Percentiles rank a stretch among this genome's conserved stretches.
Evolutionary conservation across 2,888 invertebrate genomes (phyloP).

Genomic region (Parochlus steinenii): DNA sequence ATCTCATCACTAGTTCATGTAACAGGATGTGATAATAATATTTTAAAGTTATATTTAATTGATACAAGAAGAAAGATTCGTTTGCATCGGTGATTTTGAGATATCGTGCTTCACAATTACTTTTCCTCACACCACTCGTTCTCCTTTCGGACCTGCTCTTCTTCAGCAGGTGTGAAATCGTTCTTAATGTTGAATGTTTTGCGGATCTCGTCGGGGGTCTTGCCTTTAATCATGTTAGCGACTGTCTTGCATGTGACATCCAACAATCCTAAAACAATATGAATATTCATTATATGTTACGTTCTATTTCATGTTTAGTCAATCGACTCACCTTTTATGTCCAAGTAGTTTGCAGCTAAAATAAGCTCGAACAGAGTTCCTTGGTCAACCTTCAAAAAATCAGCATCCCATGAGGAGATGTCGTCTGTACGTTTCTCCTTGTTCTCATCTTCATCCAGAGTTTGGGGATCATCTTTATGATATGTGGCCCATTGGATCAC

Average conservation of each 20-base stretch:
- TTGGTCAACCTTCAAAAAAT: conserved; percentile 96
- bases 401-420: conserved; percentile 97
- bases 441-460: conserved; percentile 92
- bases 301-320: conserved; percentile 23
- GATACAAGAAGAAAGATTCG: too few species aligned
- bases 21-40: too few species aligned
- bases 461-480: conserved; percentile 76
- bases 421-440: conserved; percentile 98
- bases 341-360: conserved; percentile 91
- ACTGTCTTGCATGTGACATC: conserved; percentile 98
- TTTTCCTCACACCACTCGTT: conserved; percentile 92
- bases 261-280: conserved; percentile 73
- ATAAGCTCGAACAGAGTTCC: conserved; percentile 93
- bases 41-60: too few species aligned
- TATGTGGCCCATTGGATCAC: conserved; percentile 87
- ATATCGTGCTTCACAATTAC: too few species aligned
- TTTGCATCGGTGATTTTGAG: too few species aligned
- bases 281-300: too few species aligned
- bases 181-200: conserved; percentile 96
- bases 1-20: too few species aligned
- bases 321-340: conserved; percentile 87
- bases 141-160: conserved; percentile 94
- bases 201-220: conserved; percentile 92
- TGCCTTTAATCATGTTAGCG: conserved; percentile 97
- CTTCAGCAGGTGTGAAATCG: conserved; percentile 89